Base-by-base conservation (phyloP, 30 jellyfish, hydroid and myxozoan genomes). In the Cassiopea andromeda region DNA sequence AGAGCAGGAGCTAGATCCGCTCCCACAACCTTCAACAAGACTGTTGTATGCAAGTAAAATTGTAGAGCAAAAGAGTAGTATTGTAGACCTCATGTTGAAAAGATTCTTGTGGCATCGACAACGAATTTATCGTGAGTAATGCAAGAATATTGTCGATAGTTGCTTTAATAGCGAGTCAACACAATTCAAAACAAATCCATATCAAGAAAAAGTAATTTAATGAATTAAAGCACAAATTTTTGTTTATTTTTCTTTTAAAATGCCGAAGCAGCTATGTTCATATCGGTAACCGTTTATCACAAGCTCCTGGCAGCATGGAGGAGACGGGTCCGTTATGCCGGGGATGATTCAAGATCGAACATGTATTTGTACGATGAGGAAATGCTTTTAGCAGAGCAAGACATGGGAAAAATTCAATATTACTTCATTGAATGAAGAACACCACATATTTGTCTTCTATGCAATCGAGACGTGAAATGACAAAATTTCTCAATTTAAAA, bases 1-100 rank as follows among this genome's bases (percentile, higher is more conserved):
- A 77, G 97, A 73, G 77, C 97, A 92, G 38, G 83, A 74, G 69
- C 83, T 60, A 46, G 85, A 73, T n/a, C 93, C 93, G 48, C 93
- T 88, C 45, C 93, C 93, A 48, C 93, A 85, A 15, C 78, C 88
- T 19, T n/a, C 48, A 15, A 73, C 93, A 2, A 14, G 66, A 10
- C 49, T 58, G 13, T 44, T 61, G 76, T n/a, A 46, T 9, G 79
- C 54, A 16, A 43, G 18, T 12, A 19, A 0, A 43, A 70, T 19
- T 1, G 27, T 9, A 49, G 17, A 49, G 75, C 91, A 70, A 70
- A 61, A 67, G 73, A 7, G 49, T 6, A 17, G 43, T 8, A 46
- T 48, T 61, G 69, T 5, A 5, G 71, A 67, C 7, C 1, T 60
- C 89, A 67, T 70, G 27, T 2, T 38, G 18, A 54, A 10, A 14